Percentiles rank a stretch among this genome's conserved stretches.
These are phyloP conservation scores for Oryzias melastigma DNA, from an alignment of 2,113 vertebrate species.

Conservation along the genomic window DNA sequence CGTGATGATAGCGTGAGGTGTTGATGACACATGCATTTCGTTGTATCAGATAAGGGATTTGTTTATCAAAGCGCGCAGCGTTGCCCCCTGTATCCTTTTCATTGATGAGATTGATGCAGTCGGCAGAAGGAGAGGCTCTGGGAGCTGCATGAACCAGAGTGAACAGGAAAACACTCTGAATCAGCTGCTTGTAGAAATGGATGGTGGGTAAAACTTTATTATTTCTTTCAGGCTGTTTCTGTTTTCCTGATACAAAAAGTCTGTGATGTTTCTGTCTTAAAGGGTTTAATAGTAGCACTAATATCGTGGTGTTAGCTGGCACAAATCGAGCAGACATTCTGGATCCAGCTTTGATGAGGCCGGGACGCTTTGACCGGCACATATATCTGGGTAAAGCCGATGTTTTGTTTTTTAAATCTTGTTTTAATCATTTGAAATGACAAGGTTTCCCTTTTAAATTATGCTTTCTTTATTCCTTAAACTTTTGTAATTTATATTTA, in stretches of 20 bases:
- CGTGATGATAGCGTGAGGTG: too few relatives aligned
- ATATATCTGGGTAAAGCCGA: conserved; percentile 75
- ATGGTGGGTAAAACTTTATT: conserved; percentile 76
- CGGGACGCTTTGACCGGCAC: conserved; percentile 81
- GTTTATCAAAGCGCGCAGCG: conserved; percentile 88
- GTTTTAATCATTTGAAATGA: background rate
- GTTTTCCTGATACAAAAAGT: background rate
- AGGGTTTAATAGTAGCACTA: conserved; percentile 82
- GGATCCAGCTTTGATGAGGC: conserved; percentile 79
- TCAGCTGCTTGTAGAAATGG: conserved; percentile 96
- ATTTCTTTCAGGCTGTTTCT: background rate
- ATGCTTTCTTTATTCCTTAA: background rate
- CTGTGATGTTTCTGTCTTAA: conserved; percentile 1
- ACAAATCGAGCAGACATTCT: conserved; percentile 80
- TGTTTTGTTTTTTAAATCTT: background rate
- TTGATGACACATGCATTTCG: too few relatives aligned
- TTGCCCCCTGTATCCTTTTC: conserved; percentile 96
- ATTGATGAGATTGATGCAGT: conserved; percentile 98
- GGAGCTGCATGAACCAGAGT: conserved; percentile 87
- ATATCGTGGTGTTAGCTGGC: conserved; percentile 78
- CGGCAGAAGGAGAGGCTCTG: conserved; percentile 88
- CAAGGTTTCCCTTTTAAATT: background rate
- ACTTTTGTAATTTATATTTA: background rate
- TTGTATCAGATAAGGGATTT: conserved; percentile 82
- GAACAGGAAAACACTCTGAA: conserved; percentile 98